A percentile compares a stretch with the other conserved stretches of the same genome.
These are phyloP conservation scores for Fragum whitleyi DNA, from an alignment of 2,888 invertebrate species.

Conservation along the genomic window DNA sequence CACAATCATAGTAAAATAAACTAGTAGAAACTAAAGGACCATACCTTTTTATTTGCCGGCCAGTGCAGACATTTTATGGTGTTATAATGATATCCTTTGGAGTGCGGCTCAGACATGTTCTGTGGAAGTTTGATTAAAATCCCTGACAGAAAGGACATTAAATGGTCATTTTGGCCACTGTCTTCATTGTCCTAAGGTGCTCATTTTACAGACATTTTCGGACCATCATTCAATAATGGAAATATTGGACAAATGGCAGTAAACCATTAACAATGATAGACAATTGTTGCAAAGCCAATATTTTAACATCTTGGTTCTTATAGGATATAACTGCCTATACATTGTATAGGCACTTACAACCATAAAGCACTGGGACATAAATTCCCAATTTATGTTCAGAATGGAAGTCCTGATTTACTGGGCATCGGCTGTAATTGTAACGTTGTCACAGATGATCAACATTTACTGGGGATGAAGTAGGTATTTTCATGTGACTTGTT, in stretches of 20 bases:
- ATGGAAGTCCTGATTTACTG: slow-evolving; percentile 5
- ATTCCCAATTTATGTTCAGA: slow-evolving; percentile 8
- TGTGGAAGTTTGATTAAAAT: slow-evolving; percentile 10
- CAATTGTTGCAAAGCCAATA: slow-evolving; percentile 57
- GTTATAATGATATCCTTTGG: slow-evolving; percentile 26
- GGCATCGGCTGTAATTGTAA: slow-evolving; percentile 9
- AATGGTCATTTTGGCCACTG: slow-evolving; percentile 9
- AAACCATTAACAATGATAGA: slow-evolving; percentile 53
- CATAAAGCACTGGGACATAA: too few species aligned
- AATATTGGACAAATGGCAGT: slow-evolving; percentile 45
- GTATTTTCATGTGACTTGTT: slow-evolving; percentile 21
- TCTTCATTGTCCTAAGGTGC: slow-evolving; percentile 30
- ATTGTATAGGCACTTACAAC: too few species aligned
- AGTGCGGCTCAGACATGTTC: slow-evolving; percentile 5
- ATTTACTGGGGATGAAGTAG: neutral
- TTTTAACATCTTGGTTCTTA: neutral
- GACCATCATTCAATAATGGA: slow-evolving; percentile 51
- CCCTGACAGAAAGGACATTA: neutral
- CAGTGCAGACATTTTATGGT: slow-evolving; percentile 10
- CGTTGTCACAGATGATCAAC: slow-evolving; percentile 21
- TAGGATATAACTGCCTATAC: too few species aligned
- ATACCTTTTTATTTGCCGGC: too few species aligned
- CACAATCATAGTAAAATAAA: too few species aligned
- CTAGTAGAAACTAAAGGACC: too few species aligned
- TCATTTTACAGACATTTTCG: slow-evolving; percentile 57